phyloP scores from a whole-genome alignment of 2,888 invertebrate genomes.

The Spicauda simplicius region DNA sequence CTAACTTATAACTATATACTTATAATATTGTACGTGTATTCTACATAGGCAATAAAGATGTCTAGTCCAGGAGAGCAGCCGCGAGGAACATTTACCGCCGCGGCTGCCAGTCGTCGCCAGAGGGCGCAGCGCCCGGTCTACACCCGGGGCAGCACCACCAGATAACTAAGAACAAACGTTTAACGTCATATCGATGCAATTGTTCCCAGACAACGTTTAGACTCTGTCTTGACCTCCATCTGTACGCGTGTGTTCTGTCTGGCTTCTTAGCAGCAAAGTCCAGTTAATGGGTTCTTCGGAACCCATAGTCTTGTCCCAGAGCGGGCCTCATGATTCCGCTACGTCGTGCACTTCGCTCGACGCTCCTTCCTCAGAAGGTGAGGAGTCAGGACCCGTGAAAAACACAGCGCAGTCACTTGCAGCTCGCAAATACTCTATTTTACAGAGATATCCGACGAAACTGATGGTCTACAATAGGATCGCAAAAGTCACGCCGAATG shows the following conservation, averaged over 20 bases:
- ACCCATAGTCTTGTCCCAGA: not conserved
- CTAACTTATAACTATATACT: too few species aligned
- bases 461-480: too few species aligned
- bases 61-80: not conserved
- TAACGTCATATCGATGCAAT: not conserved
- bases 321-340: not conserved
- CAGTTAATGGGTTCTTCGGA: not conserved
- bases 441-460: not conserved
- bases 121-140: not conserved
- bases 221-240: not conserved
- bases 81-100: not conserved
- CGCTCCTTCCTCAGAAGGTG: not conserved
- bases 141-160: not conserved
- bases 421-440: not conserved
- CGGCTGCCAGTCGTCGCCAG: not conserved
- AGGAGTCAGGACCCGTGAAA: not conserved
- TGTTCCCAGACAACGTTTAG: not conserved
- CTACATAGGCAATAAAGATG: not conserved
- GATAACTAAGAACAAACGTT: not conserved
- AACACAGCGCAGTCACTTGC: not conserved
- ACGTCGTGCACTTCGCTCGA: not conserved
- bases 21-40: not conserved
- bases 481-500: not conserved
- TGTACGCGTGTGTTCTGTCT: constrained; percentile 6
- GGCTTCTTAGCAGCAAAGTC: constrained; percentile 1